These are phyloP conservation scores for Notothenia rossii DNA, from an alignment of 2,113 vertebrate species.

Conservation along the genomic window DNA sequence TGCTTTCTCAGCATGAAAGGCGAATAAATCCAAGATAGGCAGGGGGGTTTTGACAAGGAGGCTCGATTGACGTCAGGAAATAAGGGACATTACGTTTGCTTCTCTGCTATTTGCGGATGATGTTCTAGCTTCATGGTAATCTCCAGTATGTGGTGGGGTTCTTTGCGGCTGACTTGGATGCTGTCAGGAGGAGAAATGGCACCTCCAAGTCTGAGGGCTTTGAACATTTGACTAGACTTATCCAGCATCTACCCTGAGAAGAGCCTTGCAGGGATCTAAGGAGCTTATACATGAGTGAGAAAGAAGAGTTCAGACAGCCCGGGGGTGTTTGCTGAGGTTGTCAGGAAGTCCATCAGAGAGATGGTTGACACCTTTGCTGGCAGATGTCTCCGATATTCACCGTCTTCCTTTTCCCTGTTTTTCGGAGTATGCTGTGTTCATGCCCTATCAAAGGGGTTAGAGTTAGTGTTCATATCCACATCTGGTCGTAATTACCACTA, in stretches of 20 bases:
- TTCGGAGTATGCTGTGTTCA: background rate
- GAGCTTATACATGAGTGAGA: slow-evolving; percentile 22
- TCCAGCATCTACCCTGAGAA: background rate
- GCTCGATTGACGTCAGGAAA: slow-evolving; percentile 7
- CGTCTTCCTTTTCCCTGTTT: background rate
- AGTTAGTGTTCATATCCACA: background rate
- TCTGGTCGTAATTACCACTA: background rate
- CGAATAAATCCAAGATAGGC: slow-evolving; percentile 6
- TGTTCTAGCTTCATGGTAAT: slow-evolving; percentile 27
- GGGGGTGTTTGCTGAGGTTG: background rate
- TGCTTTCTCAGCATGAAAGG: slow-evolving; percentile 24
- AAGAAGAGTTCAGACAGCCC: slow-evolving; percentile 15
- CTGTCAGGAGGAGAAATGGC: slow-evolving; percentile 25
- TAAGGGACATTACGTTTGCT: slow-evolving; percentile 23
- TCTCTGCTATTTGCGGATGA: slow-evolving; percentile 35
- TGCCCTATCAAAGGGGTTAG: background rate
- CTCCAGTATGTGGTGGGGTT: background rate
- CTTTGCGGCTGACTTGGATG: slow-evolving; percentile 13
- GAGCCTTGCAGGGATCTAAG: slow-evolving; percentile 16
- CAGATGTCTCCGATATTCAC: slow-evolving; percentile 5
- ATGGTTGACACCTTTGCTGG: slow-evolving; percentile 22
- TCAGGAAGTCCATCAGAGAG: slow-evolving; percentile 39
- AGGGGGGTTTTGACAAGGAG: slow-evolving; percentile 20
- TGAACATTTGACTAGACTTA: slow-evolving; percentile 1
- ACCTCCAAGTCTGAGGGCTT: background rate